A percentile compares a stretch with the other conserved stretches of the same genome.
Conservation (phyloP, 2,888 invertebrate species). For the Drosophila peninsularis region DNA sequence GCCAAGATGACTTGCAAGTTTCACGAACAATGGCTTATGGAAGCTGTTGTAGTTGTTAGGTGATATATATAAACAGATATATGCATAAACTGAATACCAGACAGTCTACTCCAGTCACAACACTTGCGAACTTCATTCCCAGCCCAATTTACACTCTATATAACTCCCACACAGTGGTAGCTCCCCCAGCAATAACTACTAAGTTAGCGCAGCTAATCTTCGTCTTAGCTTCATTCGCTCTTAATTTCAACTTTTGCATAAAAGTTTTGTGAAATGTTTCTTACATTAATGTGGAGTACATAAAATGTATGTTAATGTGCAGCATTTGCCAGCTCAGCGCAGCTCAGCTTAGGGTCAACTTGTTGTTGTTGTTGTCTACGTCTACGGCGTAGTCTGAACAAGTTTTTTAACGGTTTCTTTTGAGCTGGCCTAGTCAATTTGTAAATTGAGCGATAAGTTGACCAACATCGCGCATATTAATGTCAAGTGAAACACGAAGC, state of each 20-base stretch:
- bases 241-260: background rate
- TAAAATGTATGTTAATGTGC: constrained; percentile 62
- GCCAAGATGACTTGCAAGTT: too few relatives aligned
- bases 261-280: constrained; percentile 51
- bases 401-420: constrained; percentile 30
- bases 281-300: constrained; percentile 50
- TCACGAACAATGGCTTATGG: too few relatives aligned
- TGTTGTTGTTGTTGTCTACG: constrained; percentile 13
- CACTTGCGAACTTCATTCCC: too few relatives aligned
- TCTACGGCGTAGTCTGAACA: constrained; percentile 23
- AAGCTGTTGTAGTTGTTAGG: too few relatives aligned
- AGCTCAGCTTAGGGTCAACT: constrained; percentile 49
- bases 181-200: background rate
- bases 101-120: too few relatives aligned
- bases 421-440: constrained; percentile 18
- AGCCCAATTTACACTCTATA: background rate
- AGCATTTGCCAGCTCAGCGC: constrained; percentile 42
- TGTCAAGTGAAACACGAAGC: constrained; percentile 40
- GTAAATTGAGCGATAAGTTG: constrained; percentile 42
- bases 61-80: too few relatives aligned
- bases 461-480: constrained; percentile 39
- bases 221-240: background rate
- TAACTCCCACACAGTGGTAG: too few relatives aligned
- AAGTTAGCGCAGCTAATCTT: background rate
- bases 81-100: too few relatives aligned